Percentiles rank a stretch among this genome's conserved stretches.
phyloP scores from a whole-genome alignment of 1,140 invertebrate genomes.

The Bombus impatiens region DNA sequence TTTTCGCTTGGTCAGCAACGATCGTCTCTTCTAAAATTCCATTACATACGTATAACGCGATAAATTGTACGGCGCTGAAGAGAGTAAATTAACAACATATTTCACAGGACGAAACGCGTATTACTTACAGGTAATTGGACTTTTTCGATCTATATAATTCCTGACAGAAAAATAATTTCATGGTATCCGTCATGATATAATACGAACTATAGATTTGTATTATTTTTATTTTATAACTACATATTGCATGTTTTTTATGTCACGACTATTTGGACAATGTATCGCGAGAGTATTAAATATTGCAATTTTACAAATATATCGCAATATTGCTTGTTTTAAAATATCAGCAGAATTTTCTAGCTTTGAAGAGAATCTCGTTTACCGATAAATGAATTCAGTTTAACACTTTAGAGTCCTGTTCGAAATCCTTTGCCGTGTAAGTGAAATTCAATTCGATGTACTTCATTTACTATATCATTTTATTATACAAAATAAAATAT shows the following conservation, averaged over 20 bases:
- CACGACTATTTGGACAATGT: not conserved
- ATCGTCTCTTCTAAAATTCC: conserved; percentile 10
- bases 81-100: not conserved
- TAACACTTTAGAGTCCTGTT: not conserved
- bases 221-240: too few species aligned
- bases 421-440: not conserved
- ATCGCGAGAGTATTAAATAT: not conserved
- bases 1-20: not conserved
- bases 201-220: not conserved
- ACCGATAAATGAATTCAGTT: not conserved
- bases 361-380: not conserved
- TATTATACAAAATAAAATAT: not conserved
- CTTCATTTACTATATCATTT: not conserved
- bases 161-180: not conserved
- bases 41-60: not conserved
- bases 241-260: too few species aligned
- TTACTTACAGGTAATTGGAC: not conserved
- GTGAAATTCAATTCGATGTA: not conserved
- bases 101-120: not conserved
- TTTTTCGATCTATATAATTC: not conserved
- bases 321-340: not conserved
- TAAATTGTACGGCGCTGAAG: not conserved
- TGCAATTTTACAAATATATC: not conserved
- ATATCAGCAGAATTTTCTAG: not conserved
- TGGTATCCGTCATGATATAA: not conserved